These are phyloP conservation scores for Lepus townsendii DNA, from an alignment of 2,797 vertebrate species.

Conservation along the genomic window DNA sequence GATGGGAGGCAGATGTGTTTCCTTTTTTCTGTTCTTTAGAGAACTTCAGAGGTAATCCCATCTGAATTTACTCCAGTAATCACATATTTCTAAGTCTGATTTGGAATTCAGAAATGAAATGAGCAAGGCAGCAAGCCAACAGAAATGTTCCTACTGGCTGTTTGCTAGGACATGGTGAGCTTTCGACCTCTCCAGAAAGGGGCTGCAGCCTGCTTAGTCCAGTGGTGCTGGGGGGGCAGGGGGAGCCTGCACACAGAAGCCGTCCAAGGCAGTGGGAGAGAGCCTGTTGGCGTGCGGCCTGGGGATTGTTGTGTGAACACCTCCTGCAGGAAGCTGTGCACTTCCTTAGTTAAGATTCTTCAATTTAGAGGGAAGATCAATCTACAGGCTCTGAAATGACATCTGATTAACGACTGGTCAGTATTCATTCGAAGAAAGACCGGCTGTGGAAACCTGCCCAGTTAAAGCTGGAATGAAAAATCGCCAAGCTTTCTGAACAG, in stretches of 20 bases:
- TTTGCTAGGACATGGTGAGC: slow-evolving; percentile 17
- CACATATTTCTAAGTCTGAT: slow-evolving; percentile 41
- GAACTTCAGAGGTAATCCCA: neutral
- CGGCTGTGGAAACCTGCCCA: neutral
- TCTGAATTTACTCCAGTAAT: slow-evolving; percentile 18
- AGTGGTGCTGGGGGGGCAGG: neutral
- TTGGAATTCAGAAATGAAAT: slow-evolving; percentile 49
- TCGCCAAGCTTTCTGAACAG: neutral
- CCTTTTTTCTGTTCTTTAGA: neutral
- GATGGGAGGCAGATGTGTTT: neutral
- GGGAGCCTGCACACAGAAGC: neutral
- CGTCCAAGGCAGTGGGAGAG: neutral
- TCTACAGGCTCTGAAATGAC: neutral
- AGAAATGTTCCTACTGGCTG: neutral
- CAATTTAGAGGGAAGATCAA: slow-evolving; percentile 1
- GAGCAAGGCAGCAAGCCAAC: neutral
- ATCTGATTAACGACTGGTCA: neutral
- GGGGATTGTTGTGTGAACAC: neutral
- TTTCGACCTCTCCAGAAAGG: neutral
- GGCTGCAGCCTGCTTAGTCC: neutral
- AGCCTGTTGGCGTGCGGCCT: neutral
- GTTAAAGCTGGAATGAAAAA: slow-evolving; percentile 45
- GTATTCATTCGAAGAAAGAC: slow-evolving; percentile 12
- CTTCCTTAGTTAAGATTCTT: slow-evolving; percentile 20
- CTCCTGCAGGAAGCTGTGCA: neutral